These are phyloP conservation scores for Meiosimyza decipiens DNA, from an alignment of 2,888 invertebrate genomes.

Conservation along the genomic window DNA sequence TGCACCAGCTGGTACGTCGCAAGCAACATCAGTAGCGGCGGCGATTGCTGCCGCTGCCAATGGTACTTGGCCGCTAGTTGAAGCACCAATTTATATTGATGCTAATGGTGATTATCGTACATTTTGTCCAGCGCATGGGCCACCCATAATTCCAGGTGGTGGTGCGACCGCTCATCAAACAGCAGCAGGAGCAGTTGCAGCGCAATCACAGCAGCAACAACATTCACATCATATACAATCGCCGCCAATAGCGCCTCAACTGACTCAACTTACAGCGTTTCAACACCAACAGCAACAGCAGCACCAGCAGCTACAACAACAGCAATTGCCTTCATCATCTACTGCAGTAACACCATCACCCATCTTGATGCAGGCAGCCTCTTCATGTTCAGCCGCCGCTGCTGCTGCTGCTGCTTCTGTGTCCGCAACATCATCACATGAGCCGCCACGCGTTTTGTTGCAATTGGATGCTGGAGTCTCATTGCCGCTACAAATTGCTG, in stretches of 20 bases:
- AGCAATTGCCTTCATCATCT: slow-evolving; percentile 27
- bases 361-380: slow-evolving; percentile 17
- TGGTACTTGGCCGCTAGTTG: slow-evolving; percentile 66
- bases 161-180: neutral
- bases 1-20: slow-evolving; percentile 44
- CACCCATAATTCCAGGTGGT: slow-evolving; percentile 48
- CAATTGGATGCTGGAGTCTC: slow-evolving; percentile 81
- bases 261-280: slow-evolving; percentile 16
- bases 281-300: slow-evolving; percentile 42
- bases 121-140: slow-evolving; percentile 66
- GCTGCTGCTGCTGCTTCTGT: neutral
- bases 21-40: slow-evolving; percentile 53
- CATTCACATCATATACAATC: slow-evolving; percentile 38
- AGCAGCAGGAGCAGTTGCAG: slow-evolving; percentile 35
- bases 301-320: slow-evolving; percentile 21
- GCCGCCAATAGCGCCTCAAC: slow-evolving; percentile 39
- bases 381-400: slow-evolving; percentile 42
- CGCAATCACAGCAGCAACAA: slow-evolving; percentile 34
- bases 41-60: slow-evolving; percentile 65
- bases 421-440: slow-evolving; percentile 36
- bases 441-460: slow-evolving; percentile 72
- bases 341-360: slow-evolving; percentile 25
- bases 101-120: slow-evolving; percentile 71
- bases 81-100: slow-evolving; percentile 72
- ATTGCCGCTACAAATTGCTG: slow-evolving; percentile 79